Conservation (phyloP, 2,797 vertebrate genomes). For the Lepilemur ruficaudatus region DNA sequence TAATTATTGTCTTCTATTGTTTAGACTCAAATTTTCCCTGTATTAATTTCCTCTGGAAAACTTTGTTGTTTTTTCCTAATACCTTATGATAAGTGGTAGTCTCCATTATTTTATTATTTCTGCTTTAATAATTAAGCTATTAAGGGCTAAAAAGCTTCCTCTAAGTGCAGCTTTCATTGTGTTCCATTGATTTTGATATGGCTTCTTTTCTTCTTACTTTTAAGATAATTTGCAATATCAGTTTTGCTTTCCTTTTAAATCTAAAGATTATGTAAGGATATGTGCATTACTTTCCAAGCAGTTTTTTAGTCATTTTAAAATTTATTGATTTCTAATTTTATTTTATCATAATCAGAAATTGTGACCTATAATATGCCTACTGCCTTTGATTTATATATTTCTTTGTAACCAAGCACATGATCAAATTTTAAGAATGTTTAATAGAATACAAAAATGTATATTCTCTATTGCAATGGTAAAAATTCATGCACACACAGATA, state of each 20-base stretch:
- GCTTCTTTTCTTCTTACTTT: neutral
- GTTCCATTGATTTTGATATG: neutral
- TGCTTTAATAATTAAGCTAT: neutral
- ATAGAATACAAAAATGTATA: neutral
- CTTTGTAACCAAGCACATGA: neutral
- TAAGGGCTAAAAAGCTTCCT: neutral
- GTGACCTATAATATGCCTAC: neutral
- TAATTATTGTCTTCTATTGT: neutral
- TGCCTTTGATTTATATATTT: neutral
- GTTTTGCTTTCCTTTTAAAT: neutral
- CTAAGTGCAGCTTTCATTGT: neutral
- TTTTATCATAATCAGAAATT: neutral
- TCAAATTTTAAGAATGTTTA: neutral
- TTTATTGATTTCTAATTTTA: neutral
- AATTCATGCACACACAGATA: neutral
- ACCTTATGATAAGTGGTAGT: neutral
- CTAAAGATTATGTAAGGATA: neutral
- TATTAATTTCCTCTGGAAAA: neutral
- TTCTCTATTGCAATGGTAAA: neutral
- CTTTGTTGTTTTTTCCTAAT: neutral
- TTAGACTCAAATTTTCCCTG: neutral
- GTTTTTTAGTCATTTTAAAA: neutral
- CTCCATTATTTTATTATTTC: neutral
- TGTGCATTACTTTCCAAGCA: neutral
- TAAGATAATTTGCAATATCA: neutral